Evolutionary conservation across 2,113 vertebrate genomes (phyloP), one percentile per base, ranked within the genome.

Genomic region (Butorides virescens): DNA sequence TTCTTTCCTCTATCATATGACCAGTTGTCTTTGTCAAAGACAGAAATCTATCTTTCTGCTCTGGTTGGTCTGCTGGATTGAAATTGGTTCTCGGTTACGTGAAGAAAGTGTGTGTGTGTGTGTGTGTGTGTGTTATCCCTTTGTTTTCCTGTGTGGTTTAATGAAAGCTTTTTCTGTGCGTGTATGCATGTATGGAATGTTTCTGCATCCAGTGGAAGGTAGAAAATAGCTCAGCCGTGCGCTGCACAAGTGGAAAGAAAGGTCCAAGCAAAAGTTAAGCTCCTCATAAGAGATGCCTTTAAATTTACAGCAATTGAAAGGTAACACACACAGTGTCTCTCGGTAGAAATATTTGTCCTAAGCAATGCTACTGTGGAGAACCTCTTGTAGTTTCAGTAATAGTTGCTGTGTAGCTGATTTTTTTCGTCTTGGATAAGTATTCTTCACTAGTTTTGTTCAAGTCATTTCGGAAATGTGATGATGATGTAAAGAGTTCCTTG

Each of bases 271-370:
- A n/a, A 71, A 62, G 9, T 62, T 56, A 1, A 0, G 6, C 13
- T 39, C 9, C 36, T 90, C 10, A 0, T 29, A 37, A 75, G 70
- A 82, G 15, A 16, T n/a, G 19, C 15, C 44, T 55, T 82, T 18
- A 29, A 15, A 22, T 47, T 37, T n/a, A 9, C 30, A 72, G 53
- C 13, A 56, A 5, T 56, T 67, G 25, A 27, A 37, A 84, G 14
- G 44, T 25, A 55, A 34, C 27, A 0, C 2, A 6, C 3, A 0
- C 13, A 20, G 14, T 37, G 7, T 30, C 4, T 66, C 15, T 5
- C 11, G 70, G n/a, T 14, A 62, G 29, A 53, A 66, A 1, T 37
- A 20, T 7, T 46, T 37, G 49, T 70, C 16, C 27, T 52, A 10
- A 74, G 25, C 9, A 2, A 0, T 11, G 21, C n/a, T 61, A 4